Percentiles rank a stretch among this genome's conserved stretches.
Conservation (phyloP, 1,140 invertebrate genomes). For the Stegodyphus mimosarum region DNA sequence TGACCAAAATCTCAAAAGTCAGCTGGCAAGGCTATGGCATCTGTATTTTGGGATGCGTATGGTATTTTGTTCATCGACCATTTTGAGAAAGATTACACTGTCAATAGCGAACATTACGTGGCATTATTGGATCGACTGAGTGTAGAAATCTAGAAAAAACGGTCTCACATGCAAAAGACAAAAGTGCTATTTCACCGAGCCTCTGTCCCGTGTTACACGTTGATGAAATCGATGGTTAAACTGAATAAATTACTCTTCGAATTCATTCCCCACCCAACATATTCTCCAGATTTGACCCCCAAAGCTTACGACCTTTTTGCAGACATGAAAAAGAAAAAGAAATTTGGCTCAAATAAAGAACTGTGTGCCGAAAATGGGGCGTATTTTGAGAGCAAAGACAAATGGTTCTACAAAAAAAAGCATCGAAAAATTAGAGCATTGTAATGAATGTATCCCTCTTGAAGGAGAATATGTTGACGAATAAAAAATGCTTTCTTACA, state of each 20-base stretch:
- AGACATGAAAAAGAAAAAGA: neutral
- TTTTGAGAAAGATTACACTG: neutral
- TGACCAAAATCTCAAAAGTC: neutral
- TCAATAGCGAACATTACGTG: neutral
- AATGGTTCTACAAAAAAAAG: neutral
- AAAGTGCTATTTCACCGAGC: constrained; percentile 13
- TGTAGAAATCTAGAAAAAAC: constrained; percentile 6
- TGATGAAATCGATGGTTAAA: constrained; percentile 14
- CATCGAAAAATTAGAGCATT: neutral
- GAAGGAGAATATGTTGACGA: neutral
- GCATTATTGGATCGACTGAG: constrained; percentile 14
- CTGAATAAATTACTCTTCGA: constrained; percentile 11
- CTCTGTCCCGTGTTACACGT: constrained; percentile 16
- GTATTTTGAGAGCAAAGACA: neutral
- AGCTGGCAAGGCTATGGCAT: neutral
- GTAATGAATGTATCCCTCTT: neutral
- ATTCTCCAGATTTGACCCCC: constrained; percentile 66
- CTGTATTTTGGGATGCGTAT: neutral
- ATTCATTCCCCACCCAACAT: constrained; percentile 65
- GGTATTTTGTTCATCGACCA: neutral
- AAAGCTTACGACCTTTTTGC: constrained; percentile 62
- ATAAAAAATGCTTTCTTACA: neutral
- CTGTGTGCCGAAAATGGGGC: neutral
- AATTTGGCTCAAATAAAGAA: neutral
- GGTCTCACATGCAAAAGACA: constrained; percentile 11